Evolutionary conservation across 2,888 invertebrate species (phyloP), one percentile per base, ranked within the genome.

Genomic region (Phalangium opilio): DNA sequence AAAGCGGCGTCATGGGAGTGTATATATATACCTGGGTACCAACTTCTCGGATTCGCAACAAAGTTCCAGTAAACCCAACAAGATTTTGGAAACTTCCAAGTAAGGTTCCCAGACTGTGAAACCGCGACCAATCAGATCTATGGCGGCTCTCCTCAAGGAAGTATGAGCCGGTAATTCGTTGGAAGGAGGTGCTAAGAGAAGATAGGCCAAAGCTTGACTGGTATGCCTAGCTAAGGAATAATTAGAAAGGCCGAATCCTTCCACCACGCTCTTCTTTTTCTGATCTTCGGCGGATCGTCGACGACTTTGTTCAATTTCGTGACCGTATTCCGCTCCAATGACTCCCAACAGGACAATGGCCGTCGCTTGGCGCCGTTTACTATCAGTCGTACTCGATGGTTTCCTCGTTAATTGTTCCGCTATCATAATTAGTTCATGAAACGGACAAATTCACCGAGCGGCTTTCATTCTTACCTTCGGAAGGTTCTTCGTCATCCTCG

Each of bases 81-180:
- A 67, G 39, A 90, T 83, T 68, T 86, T 85, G 43, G 86, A 84
- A 35, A 89, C 86, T 67, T 91, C 90, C 52, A 91, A 68, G 66
- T 96, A 95, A 0, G 96, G 96, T 64, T 98, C 96, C 98, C 98
- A 98, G 0, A 98, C 93, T 0, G 90, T 87, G 68, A 96, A 98
- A 3, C 95, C 95, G 40, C 96, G 76, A 0, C 98, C 98, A 54
- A 98, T 78, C 53, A 98, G 75, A 73, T 98, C 98, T 40, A 98
- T 90, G 1, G 96, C 95, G 11, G 98, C 96, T 51, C 96, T 73
- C 2, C 93, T 75, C 41, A 93, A 70, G n/a, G 95, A 83, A 15
- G 91, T 91, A 69, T 90, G 83, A 35, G 87, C 77, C 0, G 93
- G 93, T 51, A 95, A 72, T 57, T 84, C 81, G 1, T 77, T 67